Evolutionary conservation across 1,140 invertebrate genomes (phyloP), one percentile per base, ranked within the genome.

Genomic region (Sesamia nonagrioides): DNA sequence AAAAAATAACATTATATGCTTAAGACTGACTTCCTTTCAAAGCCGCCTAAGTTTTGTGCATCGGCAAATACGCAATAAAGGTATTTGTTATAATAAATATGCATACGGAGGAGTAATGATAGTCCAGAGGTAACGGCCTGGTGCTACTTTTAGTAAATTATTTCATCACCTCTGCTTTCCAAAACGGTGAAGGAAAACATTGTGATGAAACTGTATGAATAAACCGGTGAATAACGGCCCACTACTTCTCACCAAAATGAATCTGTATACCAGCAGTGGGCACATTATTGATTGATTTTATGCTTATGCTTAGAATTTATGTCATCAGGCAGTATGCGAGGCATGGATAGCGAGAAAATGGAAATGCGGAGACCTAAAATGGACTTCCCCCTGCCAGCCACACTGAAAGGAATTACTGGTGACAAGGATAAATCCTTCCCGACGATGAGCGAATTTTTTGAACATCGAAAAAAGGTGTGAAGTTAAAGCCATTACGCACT

Each of bases 371-470:
- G 88, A 54, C 87, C 87, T 1, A 93, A 91, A 72, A 83, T 94
- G 52, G 91, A 94, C 9, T 91, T 94, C 37, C 92, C 91, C 13
- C 82, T 93, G 1, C 91, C 91, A 6, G 85, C 87, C 0, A 88
- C 88, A 6, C 61, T 94, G 3, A 91, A 88, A 60, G 88, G 87
- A 3, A 74, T 93, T 1, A 63, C 87, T 2, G 84, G 80, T 6
- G 89, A 91, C 18, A 91, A 87, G 11, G 83, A 89, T 8, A 91
- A 92, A 71, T 82, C 77, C 1, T 89, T 91, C 66, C 88, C 92
- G 8, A 88, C 84, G 0, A 92, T 94, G 89, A 89, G 87, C 68
- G 90, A 94, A 33, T 87, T 92, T 79, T 90, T 92, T 42, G 86
- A 91, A 21, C 84, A 76, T 35, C 86, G 80, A 48, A 81, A 75